Evolutionary conservation across 2,797 vertebrate genomes (phyloP).

Genomic region (Rhinella marina): DNA sequence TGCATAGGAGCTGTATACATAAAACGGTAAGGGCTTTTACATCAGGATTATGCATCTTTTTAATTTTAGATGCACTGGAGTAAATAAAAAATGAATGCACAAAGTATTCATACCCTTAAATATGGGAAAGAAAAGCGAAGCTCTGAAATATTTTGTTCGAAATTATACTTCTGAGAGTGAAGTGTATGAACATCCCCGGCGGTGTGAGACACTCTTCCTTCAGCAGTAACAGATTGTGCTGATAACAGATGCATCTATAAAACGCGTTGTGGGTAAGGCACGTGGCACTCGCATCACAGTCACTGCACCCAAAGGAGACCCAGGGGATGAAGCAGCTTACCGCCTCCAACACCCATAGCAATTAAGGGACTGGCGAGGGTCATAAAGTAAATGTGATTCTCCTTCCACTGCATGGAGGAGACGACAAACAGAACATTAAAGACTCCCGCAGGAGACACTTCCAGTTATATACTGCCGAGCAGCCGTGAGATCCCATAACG

Average conservation of each 20-base stretch:
- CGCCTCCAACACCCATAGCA: conserved; percentile 3
- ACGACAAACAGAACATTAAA: conserved; percentile 14
- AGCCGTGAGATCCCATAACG: conserved; percentile 15
- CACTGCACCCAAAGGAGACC: not conserved
- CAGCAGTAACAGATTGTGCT: not conserved
- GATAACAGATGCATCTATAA: conserved; percentile 16
- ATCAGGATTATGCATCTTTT: not conserved
- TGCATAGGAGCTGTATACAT: not conserved
- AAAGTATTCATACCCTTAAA: no score
- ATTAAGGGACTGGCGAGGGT: conserved; percentile 13
- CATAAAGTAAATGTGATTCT: conserved; percentile 41
- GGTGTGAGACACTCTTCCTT: not conserved
- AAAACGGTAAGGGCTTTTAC: not conserved
- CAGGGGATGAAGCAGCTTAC: not conserved
- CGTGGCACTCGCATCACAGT: not conserved
- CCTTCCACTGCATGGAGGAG: not conserved
- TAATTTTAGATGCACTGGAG: no score
- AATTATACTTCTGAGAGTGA: no score
- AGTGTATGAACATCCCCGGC: not conserved
- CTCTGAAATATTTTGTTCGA: no score
- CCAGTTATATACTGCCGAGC: conserved; percentile 16
- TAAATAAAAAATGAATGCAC: no score
- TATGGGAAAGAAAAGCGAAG: no score
- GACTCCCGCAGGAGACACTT: conserved; percentile 17
- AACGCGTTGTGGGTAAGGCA: not conserved